Percentiles rank a stretch among this genome's conserved stretches.
Evolutionary conservation across 2,888 invertebrate genomes (phyloP).

Genomic region (Lepidocyrtinus sp.): DNA sequence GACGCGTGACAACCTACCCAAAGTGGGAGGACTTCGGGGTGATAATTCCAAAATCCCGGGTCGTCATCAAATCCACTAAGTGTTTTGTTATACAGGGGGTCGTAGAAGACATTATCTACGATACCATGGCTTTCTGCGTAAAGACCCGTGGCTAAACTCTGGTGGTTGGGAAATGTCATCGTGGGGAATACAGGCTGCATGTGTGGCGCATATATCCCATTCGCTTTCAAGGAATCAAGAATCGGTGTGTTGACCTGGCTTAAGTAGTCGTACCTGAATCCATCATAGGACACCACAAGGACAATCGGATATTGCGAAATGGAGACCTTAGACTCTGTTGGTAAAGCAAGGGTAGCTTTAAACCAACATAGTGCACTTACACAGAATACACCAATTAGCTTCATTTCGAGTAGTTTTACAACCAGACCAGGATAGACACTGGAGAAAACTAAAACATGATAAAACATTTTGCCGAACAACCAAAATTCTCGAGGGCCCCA

Average conservation of each 20-base stretch:
- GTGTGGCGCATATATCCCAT: constrained; percentile 77
- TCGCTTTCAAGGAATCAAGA: constrained; percentile 75
- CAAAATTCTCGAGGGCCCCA: too few relatives aligned
- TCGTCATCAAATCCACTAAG: constrained; percentile 62
- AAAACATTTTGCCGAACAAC: too few relatives aligned
- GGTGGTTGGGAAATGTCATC: constrained; percentile 81
- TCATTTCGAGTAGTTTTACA: too few relatives aligned
- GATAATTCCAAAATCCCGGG: constrained; percentile 58
- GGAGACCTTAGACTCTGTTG: too few relatives aligned
- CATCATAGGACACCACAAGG: constrained; percentile 80
- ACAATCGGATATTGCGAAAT: constrained; percentile 63
- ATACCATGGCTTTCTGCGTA: constrained; percentile 81
- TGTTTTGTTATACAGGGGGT: constrained; percentile 72
- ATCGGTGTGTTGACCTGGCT: constrained; percentile 75
- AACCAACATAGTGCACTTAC: too few relatives aligned
- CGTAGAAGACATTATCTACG: constrained; percentile 78
- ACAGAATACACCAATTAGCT: too few relatives aligned
- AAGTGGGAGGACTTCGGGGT: constrained; percentile 54
- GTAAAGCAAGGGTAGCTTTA: too few relatives aligned
- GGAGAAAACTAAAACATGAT: too few relatives aligned
- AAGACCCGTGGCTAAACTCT: constrained; percentile 80
- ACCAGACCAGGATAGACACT: too few relatives aligned
- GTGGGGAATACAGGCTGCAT: constrained; percentile 80
- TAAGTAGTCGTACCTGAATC: constrained; percentile 81
- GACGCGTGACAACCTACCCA: constrained; percentile 42